Conservation (phyloP, 1,140 invertebrate genomes). For the Metaphire vulgaris region DNA sequence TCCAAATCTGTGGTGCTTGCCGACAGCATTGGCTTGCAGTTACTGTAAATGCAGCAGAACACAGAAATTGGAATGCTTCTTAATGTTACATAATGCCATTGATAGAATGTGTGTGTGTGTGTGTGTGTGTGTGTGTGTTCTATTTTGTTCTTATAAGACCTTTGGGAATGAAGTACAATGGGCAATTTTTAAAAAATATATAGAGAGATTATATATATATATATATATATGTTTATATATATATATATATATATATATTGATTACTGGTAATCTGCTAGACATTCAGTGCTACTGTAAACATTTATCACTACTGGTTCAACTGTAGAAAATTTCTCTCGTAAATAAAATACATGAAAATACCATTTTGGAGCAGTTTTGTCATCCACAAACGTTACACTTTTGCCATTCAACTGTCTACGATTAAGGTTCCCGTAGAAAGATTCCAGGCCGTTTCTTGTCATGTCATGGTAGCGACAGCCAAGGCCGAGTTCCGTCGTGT, state of each 20-base stretch:
- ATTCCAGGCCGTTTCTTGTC: constrained; percentile 43
- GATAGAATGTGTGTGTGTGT: too few relatives aligned
- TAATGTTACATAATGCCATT: background rate
- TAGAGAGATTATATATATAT: background rate
- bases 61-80: background rate
- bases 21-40: background rate
- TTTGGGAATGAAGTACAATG: background rate
- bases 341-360: background rate
- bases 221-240: background rate
- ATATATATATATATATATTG: background rate
- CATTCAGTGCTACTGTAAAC: background rate
- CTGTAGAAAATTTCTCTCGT: background rate
- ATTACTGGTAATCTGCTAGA: background rate
- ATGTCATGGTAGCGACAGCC: constrained; percentile 46
- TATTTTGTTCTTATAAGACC: too few relatives aligned
- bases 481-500: constrained; percentile 47
- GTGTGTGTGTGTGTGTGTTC: too few relatives aligned
- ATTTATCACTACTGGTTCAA: background rate
- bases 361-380: background rate
- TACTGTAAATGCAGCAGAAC: background rate
- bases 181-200: background rate
- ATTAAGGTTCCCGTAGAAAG: constrained; percentile 33
- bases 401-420: background rate
- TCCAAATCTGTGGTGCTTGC: background rate
- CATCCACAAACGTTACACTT: background rate